Percentiles rank a stretch among this genome's conserved stretches.
These are phyloP conservation scores for Trematomus bernacchii DNA, from an alignment of 2,797 vertebrate species.

Conservation along the genomic window DNA sequence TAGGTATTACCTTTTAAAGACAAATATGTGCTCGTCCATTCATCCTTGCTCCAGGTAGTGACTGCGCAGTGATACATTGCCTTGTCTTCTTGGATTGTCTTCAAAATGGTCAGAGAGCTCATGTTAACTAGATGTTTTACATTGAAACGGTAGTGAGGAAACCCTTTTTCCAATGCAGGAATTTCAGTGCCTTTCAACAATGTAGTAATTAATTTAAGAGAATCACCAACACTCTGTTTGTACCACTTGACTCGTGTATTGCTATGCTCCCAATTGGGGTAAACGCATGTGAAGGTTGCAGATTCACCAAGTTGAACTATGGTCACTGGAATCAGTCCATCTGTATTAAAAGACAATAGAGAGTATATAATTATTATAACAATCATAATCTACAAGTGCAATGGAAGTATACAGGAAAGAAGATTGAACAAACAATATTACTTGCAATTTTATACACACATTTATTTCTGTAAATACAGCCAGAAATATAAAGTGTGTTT, in stretches of 20 bases:
- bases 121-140: neutral
- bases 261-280: neutral
- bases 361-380: neutral
- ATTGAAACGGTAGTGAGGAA: constrained; percentile 17
- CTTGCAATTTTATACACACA: neutral
- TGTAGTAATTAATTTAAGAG: constrained; percentile 25
- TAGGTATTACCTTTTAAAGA: constrained; percentile 45
- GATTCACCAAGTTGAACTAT: constrained; percentile 25
- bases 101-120: constrained; percentile 49
- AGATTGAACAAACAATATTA: neutral
- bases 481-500: neutral
- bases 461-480: neutral
- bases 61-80: constrained; percentile 56
- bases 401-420: neutral
- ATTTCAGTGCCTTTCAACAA: constrained; percentile 2
- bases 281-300: constrained; percentile 32
- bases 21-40: constrained; percentile 42
- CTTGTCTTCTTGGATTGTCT: constrained; percentile 42
- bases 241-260: constrained; percentile 57
- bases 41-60: constrained; percentile 29
- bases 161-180: constrained; percentile 18
- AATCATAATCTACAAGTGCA: neutral
- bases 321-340: constrained; percentile 30
- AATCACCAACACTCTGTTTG: constrained; percentile 44
- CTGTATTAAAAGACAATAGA: constrained; percentile 30